Evolutionary conservation across 2,888 invertebrate species (phyloP).

Genomic region (Cyclophora punctaria): DNA sequence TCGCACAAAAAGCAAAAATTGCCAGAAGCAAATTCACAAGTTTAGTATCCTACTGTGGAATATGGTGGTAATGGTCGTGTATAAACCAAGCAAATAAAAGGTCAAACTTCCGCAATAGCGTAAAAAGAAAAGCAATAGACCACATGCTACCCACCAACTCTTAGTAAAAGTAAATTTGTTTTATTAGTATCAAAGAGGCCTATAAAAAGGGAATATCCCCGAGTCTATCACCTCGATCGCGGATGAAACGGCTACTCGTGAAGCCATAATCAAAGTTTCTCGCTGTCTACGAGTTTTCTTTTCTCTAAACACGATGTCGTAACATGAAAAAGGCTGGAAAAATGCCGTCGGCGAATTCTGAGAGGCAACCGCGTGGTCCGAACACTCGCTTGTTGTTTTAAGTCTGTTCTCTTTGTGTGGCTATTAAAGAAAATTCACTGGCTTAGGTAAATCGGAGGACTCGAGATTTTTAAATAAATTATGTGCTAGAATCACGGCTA

Average conservation of each 20-base stretch:
- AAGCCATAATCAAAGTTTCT: conserved; percentile 73
- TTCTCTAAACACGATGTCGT: conserved; percentile 71
- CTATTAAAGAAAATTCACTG: conserved; percentile 52
- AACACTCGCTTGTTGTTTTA: conserved; percentile 53
- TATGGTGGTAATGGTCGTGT: conserved; percentile 27
- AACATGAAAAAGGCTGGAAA: conserved; percentile 70
- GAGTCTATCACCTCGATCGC: conserved; percentile 68
- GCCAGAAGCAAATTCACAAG: conserved; percentile 38
- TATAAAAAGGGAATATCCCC: conserved; percentile 67
- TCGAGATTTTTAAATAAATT: conserved; percentile 26
- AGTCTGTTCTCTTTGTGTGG: conserved; percentile 51
- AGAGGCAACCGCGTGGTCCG: conserved; percentile 38
- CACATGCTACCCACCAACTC: conserved; percentile 57
- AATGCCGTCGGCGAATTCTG: conserved; percentile 63
- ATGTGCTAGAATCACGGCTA: conserved; percentile 13
- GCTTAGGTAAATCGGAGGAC: conserved; percentile 40
- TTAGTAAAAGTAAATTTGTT: conserved; percentile 67
- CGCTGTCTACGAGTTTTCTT: conserved; percentile 68
- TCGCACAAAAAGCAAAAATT: conserved; percentile 32
- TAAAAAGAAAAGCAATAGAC: conserved; percentile 46
- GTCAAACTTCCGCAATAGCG: conserved; percentile 51
- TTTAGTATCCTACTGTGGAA: conserved; percentile 29
- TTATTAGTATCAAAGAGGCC: conserved; percentile 70
- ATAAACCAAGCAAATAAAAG: conserved; percentile 44
- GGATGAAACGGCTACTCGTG: conserved; percentile 63